Evolutionary conservation across 2,888 invertebrate species (phyloP).

Genomic region (Germaria angustata): DNA sequence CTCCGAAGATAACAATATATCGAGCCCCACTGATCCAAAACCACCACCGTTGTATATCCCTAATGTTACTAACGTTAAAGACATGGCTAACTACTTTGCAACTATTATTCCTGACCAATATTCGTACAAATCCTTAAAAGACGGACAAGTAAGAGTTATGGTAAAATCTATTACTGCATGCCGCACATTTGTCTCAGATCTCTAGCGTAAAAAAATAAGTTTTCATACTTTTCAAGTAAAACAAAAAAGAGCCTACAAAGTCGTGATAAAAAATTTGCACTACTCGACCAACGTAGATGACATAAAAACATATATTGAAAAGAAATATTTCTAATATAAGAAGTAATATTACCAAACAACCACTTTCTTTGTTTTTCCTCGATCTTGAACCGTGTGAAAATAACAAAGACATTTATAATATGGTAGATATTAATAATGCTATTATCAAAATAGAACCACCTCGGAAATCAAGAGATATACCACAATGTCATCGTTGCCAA

Average conservation of each 20-base stretch:
- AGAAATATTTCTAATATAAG: slow-evolving; percentile 11
- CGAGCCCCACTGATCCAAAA: too few species aligned
- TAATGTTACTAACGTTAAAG: too few species aligned
- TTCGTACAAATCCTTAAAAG: not conserved
- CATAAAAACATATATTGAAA: not conserved
- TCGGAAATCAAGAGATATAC: not conserved
- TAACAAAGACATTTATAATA: too few species aligned
- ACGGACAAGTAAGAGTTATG: not conserved
- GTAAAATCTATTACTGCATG: not conserved
- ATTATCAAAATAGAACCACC: not conserved
- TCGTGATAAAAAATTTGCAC: slow-evolving; percentile 1
- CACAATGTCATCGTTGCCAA: not conserved
- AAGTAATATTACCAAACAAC: not conserved
- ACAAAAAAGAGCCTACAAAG: slow-evolving; percentile 1
- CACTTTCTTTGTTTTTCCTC: not conserved
- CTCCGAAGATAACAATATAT: too few species aligned
- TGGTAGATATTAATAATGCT: not conserved
- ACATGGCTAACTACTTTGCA: too few species aligned
- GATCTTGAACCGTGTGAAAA: too few species aligned
- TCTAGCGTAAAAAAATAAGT: not conserved
- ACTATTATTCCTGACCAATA: too few species aligned
- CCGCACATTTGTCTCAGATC: not conserved
- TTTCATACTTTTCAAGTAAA: slow-evolving; percentile 5
- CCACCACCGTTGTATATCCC: too few species aligned
- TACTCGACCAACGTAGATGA: not conserved